Base-by-base conservation (phyloP, 2,888 invertebrate genomes). In the Chorisops tibialis region DNA sequence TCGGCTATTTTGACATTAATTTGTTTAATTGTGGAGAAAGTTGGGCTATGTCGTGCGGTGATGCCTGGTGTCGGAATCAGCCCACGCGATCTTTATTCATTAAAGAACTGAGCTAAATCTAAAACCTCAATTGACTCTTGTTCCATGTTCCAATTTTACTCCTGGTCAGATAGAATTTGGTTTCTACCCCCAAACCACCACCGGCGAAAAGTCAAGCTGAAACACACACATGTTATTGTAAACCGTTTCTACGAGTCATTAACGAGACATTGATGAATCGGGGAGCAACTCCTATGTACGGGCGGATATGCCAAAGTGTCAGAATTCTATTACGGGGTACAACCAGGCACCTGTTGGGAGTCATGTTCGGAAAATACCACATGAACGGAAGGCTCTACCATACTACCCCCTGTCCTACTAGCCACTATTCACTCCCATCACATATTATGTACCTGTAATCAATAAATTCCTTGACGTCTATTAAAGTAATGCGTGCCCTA, bases 401-500 rank as follows among this genome's bases (percentile, higher is more conserved):
- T 18, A 12, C 6, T 43, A 6, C 18, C 6, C 24, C 12, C 18
- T 16, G 19, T 11, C 51, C 37, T 16, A n/a, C 6, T 41, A 41
- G 24, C 30, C 11, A 24, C 43, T n/a, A 43, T 14, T 12, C 41
- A 24, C 16, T 16, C 7, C 14, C 43, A 39, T 39, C 12, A 12
- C 41, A 21, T 14, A 7, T 39, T 21, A 4, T 19, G 30, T 43
- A 56, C 43, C 56, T 45, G 43, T 45, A 56, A 56, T 56, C 56
- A 56, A 56, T 56, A 56, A 56, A 43, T 56, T 56, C 43, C 56
- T 43, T 56, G 56, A 56, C 43, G 41, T 18, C 24, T 30, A 56
- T 56, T 56, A 56, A 56, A 56, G 56, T 56, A 56, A 56, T 56
- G 56, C 56, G 56, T 56, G 56, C 24, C 39, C 43, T 43, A 56